phyloP scores from a whole-genome alignment of 2,797 vertebrate species.

The Lagodon rhomboides region DNA sequence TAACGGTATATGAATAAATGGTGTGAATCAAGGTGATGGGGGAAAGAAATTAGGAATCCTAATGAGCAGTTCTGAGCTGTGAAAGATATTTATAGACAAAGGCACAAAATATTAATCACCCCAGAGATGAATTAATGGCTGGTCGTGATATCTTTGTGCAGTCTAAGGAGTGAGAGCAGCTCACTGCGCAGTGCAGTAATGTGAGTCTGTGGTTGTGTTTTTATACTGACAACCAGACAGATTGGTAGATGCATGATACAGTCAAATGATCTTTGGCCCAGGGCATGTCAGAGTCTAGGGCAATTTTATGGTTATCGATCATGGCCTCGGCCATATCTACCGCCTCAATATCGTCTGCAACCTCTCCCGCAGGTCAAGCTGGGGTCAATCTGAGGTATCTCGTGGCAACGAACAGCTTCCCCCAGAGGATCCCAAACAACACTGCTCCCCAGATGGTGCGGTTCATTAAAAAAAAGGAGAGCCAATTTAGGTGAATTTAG shows the following conservation, averaged over 20 bases:
- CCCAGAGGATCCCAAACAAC: neutral
- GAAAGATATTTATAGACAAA: conserved; percentile 39
- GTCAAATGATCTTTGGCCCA: conserved; percentile 33
- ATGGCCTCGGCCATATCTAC: conserved; percentile 8
- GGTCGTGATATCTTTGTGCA: neutral
- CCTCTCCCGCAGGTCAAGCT: conserved; percentile 33
- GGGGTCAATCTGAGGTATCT: conserved; percentile 38
- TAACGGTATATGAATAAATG: conserved; percentile 40
- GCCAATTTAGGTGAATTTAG: conserved; percentile 49
- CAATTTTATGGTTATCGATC: conserved; percentile 56
- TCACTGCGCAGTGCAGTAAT: neutral
- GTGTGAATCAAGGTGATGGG: conserved; percentile 42
- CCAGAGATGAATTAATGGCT: conserved; percentile 21
- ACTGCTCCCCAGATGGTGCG: neutral
- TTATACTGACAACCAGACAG: conserved; percentile 6
- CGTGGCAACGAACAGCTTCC: conserved; percentile 1
- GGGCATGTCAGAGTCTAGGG: conserved; percentile 20
- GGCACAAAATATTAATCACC: conserved; percentile 27
- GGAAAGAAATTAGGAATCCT: conserved; percentile 19
- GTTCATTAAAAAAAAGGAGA: conserved; percentile 31
- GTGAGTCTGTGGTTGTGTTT: neutral
- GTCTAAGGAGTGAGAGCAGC: conserved; percentile 3
- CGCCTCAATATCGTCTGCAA: conserved; percentile 26
- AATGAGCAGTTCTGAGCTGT: conserved; percentile 33
- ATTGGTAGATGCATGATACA: conserved; percentile 33